Percentiles rank a stretch among this genome's conserved stretches.
These are phyloP conservation scores for Hipposideros larvatus DNA, from an alignment of 2,797 vertebrate species.

Conservation along the genomic window DNA sequence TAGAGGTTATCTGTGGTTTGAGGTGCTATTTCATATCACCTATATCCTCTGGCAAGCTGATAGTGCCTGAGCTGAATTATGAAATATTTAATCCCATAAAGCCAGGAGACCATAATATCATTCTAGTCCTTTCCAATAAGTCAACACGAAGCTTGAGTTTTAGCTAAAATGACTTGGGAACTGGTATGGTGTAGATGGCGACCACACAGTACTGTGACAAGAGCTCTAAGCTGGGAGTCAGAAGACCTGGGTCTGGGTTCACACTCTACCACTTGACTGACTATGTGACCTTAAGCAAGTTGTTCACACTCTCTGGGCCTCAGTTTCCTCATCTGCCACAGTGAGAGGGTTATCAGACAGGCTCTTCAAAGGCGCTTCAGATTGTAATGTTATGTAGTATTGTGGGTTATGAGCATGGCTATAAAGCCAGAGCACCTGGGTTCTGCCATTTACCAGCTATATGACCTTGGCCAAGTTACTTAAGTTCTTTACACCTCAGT, in stretches of 20 bases:
- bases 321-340: background rate
- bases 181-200: background rate
- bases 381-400: no score
- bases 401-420: background rate
- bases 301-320: background rate
- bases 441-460: background rate
- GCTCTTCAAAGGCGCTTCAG: background rate
- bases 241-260: background rate
- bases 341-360: background rate
- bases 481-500: background rate
- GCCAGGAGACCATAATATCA: background rate
- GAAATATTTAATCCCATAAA: background rate
- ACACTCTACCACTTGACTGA: background rate
- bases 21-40: background rate
- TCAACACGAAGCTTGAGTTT: slow-evolving; percentile 15
- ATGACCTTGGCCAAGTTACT: background rate
- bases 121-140: slow-evolving; percentile 8
- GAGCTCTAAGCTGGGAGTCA: background rate
- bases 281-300: background rate
- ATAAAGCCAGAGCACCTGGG: background rate
- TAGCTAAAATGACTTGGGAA: background rate
- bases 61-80: background rate
- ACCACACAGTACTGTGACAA: background rate
- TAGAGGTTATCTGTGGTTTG: background rate
- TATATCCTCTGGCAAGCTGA: background rate